A percentile compares a stretch with the other conserved stretches of the same genome.
Evolutionary conservation across 2,888 invertebrate species (phyloP).

Genomic region (Synergus laeviventris): DNA sequence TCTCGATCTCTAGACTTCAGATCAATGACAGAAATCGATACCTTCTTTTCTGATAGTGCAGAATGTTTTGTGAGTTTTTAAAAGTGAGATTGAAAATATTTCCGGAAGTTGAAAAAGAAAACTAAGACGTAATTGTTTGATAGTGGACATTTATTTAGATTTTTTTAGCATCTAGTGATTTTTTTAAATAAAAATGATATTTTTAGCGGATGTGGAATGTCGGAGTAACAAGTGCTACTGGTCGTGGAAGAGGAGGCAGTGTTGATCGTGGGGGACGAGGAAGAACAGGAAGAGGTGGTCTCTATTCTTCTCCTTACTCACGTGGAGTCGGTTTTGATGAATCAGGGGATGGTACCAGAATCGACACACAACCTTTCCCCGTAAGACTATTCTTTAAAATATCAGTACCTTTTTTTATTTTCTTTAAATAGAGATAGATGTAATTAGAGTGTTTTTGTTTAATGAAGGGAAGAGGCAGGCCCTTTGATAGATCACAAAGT

Average conservation of each 20-base stretch:
- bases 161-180: neutral
- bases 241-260: slow-evolving; percentile 73
- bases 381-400: slow-evolving; percentile 53
- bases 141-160: neutral
- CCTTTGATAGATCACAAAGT: slow-evolving; percentile 74
- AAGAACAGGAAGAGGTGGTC: slow-evolving; percentile 74
- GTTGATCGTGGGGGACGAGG: slow-evolving; percentile 75
- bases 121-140: neutral
- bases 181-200: slow-evolving; percentile 33
- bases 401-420: neutral
- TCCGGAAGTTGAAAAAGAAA: neutral
- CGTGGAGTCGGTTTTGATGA: slow-evolving; percentile 76
- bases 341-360: slow-evolving; percentile 72
- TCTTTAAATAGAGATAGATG: slow-evolving; percentile 6
- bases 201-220: slow-evolving; percentile 79
- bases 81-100: neutral
- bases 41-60: slow-evolving; percentile 53
- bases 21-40: slow-evolving; percentile 72
- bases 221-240: slow-evolving; percentile 78
- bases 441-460: slow-evolving; percentile 37
- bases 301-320: slow-evolving; percentile 73
- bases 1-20: slow-evolving; percentile 59
- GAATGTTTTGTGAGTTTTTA: neutral
- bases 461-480: slow-evolving; percentile 68
- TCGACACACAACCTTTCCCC: slow-evolving; percentile 70